Conservation (phyloP, 2,113 vertebrate species). For the Phaetusa simplex region DNA sequence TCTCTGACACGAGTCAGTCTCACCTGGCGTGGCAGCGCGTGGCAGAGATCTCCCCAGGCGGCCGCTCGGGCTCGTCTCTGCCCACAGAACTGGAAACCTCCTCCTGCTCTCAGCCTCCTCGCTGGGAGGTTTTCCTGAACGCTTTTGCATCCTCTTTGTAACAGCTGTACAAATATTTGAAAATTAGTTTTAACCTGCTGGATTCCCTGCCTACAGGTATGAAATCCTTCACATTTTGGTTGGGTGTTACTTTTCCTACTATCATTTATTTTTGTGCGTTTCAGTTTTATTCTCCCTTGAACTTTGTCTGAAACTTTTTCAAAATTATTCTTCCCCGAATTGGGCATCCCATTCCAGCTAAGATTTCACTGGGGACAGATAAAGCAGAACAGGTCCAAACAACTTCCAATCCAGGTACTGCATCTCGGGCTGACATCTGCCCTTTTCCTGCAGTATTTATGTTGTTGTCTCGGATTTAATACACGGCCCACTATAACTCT, state of each 20-base stretch:
- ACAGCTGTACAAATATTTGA: background rate
- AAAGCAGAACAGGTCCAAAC: background rate
- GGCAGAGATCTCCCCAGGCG: background rate
- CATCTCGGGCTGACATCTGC: background rate
- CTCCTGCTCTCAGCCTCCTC: background rate
- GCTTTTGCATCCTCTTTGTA: background rate
- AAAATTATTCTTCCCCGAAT: background rate
- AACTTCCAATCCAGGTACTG: fast-evolving
- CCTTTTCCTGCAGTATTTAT: background rate
- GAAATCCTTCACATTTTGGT: fast-evolving
- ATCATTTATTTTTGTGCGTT: background rate
- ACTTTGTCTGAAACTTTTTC: background rate
- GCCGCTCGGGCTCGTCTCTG: background rate
- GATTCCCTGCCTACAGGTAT: background rate
- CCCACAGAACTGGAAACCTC: background rate
- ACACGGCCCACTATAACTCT: background rate
- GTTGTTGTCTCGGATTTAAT: fast-evolving
- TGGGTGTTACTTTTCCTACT: background rate
- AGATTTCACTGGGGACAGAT: fast-evolving
- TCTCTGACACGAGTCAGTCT: background rate
- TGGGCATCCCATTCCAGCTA: background rate
- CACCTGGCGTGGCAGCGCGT: no score
- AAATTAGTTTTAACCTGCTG: background rate
- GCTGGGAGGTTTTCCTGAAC: background rate
- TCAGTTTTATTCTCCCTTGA: background rate